Percentiles rank a stretch among this genome's conserved stretches.
phyloP scores from a whole-genome alignment of 1,140 invertebrate genomes.

The Frieseomelitta varia region DNA sequence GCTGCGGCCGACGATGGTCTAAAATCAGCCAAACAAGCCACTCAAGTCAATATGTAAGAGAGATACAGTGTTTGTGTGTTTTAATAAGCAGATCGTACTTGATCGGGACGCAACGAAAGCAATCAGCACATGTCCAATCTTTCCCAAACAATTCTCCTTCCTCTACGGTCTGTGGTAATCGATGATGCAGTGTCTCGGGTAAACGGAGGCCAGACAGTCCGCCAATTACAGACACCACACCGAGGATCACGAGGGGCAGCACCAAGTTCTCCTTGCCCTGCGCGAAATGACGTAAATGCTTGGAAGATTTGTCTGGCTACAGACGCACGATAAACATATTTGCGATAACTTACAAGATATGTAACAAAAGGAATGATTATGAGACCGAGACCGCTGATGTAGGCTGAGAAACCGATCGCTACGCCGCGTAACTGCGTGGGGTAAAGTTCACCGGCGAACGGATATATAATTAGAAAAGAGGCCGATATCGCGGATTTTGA shows the following conservation, averaged over 20 bases:
- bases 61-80: neutral
- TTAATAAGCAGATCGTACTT: constrained; percentile 79
- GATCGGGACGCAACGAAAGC: constrained; percentile 85
- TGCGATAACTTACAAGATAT: constrained; percentile 87
- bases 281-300: constrained; percentile 49
- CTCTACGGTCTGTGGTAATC: constrained; percentile 91
- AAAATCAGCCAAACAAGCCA: neutral
- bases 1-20: constrained; percentile 66
- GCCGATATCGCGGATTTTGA: constrained; percentile 95
- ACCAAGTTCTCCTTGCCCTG: constrained; percentile 93
- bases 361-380: constrained; percentile 96
- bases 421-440: constrained; percentile 92
- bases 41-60: neutral
- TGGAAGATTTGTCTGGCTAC: neutral
- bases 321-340: constrained; percentile 6
- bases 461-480: constrained; percentile 94
- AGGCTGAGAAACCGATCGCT: constrained; percentile 94
- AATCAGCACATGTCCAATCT: constrained; percentile 89
- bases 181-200: constrained; percentile 91
- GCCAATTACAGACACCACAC: constrained; percentile 89
- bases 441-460: constrained; percentile 94
- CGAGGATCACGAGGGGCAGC: constrained; percentile 91
- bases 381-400: constrained; percentile 92
- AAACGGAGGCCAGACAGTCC: constrained; percentile 89
- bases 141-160: constrained; percentile 95